phyloP scores from a whole-genome alignment of 2,888 invertebrate species.

The Deladenus siricidicola region DNA sequence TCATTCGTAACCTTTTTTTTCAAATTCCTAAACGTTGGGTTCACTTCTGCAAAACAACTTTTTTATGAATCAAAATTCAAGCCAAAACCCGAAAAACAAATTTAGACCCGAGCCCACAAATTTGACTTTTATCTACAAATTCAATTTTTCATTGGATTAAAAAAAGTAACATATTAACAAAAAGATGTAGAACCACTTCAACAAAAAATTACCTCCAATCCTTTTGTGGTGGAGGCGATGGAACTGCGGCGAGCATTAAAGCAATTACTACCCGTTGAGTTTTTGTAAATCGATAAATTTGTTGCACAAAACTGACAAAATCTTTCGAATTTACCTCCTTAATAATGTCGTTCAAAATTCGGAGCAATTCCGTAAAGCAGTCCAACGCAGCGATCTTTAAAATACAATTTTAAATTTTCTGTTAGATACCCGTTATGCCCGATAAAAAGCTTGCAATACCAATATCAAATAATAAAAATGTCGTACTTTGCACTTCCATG shows the following conservation, averaged over 20 bases:
- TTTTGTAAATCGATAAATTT: conserved; percentile 57
- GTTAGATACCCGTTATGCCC: conserved; percentile 4
- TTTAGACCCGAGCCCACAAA: no score
- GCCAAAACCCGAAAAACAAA: no score
- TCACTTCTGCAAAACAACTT: no score
- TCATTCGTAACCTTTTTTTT: no score
- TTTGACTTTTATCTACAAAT: no score
- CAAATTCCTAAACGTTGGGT: no score
- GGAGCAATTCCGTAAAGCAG: conserved; percentile 43
- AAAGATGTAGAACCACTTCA: no score
- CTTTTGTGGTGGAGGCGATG: conserved; percentile 20
- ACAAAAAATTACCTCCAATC: conserved; percentile 15
- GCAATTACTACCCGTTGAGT: conserved; percentile 70
- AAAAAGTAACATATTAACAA: no score
- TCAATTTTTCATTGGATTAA: no score
- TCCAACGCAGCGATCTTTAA: conserved; percentile 44
- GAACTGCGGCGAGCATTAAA: conserved; percentile 18
- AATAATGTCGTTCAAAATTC: conserved; percentile 41
- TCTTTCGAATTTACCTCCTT: conserved; percentile 38
- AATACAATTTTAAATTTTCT: not conserved
- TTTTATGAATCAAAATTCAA: no score
- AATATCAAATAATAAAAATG: not conserved
- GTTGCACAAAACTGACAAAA: conserved; percentile 61
- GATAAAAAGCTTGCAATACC: conserved; percentile 21
- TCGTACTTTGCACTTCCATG: conserved; percentile 48